phyloP scores from a whole-genome alignment of 2,113 vertebrate genomes.

The Albula goreensis region DNA sequence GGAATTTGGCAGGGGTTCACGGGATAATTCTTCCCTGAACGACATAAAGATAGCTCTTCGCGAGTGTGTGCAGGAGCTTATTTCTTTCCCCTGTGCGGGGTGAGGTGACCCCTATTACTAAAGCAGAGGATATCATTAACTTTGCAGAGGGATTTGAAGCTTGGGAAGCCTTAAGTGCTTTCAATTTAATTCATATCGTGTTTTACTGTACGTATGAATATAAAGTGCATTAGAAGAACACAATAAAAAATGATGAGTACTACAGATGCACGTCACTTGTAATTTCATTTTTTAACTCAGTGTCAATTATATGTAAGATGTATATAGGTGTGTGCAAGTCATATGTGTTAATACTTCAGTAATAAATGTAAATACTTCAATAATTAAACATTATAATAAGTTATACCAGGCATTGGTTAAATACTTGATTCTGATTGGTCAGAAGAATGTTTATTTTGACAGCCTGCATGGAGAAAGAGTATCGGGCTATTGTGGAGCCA shows the following conservation, averaged over 20 bases:
- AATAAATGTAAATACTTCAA: no score
- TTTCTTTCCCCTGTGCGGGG: not conserved
- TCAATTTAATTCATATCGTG: constrained; percentile 2
- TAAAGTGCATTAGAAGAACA: not conserved
- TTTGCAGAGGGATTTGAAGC: not conserved
- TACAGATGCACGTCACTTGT: not conserved
- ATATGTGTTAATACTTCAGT: no score
- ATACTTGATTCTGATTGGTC: no score
- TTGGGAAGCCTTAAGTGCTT: constrained; percentile 3
- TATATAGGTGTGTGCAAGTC: no score
- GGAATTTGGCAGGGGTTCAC: not conserved
- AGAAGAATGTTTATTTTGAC: no score
- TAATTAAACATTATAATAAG: no score
- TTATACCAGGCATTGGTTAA: no score
- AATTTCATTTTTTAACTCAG: no score
- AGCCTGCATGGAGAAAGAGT: no score
- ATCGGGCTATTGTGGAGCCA: no score
- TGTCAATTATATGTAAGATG: no score
- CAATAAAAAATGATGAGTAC: not conserved
- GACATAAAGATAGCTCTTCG: not conserved
- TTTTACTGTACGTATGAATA: not conserved
- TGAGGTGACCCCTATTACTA: constrained; percentile 5
- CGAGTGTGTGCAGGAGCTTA: not conserved
- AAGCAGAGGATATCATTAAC: constrained; percentile 1
- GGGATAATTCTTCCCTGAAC: not conserved